Evolutionary conservation across 2,113 vertebrate species (phyloP).

Genomic region (Calonectris borealis): DNA sequence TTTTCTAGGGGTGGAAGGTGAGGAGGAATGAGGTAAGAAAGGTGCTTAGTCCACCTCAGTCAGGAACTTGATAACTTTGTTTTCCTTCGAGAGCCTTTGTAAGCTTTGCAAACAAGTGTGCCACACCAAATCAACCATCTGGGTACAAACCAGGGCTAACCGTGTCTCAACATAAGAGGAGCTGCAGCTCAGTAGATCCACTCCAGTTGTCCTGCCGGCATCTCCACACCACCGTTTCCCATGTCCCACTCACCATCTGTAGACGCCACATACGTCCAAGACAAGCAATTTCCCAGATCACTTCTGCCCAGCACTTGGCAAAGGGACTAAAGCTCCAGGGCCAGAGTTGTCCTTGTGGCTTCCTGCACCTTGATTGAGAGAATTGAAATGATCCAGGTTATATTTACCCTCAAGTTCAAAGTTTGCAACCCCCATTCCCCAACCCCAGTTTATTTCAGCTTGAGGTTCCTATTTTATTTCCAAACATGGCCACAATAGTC

Average conservation of each 20-base stretch:
- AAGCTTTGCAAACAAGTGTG: not conserved
- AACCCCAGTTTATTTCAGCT: not conserved
- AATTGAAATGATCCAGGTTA: not conserved
- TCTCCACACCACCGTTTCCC: not conserved
- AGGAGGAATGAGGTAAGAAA: not conserved
- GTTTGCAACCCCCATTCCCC: not conserved
- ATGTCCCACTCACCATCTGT: not conserved
- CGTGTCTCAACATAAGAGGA: fast-evolving
- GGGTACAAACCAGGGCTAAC: not conserved
- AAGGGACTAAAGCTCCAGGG: not conserved
- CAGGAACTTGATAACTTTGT: not conserved
- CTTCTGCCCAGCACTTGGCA: not conserved
- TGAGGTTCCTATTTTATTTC: not conserved
- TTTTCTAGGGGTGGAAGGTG: not conserved
- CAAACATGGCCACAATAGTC: not conserved
- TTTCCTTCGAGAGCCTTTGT: not conserved
- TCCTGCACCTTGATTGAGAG: not conserved
- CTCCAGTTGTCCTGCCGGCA: not conserved
- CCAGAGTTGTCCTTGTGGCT: not conserved
- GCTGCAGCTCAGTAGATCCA: not conserved
- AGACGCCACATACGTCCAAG: not conserved
- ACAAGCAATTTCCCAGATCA: not conserved
- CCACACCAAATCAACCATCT: not conserved
- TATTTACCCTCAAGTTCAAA: not conserved
- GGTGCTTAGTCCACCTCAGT: not conserved